Evolutionary conservation across 2,888 invertebrate species (phyloP), one percentile per base, ranked within the genome.

Genomic region (Mermis nigrescens): DNA sequence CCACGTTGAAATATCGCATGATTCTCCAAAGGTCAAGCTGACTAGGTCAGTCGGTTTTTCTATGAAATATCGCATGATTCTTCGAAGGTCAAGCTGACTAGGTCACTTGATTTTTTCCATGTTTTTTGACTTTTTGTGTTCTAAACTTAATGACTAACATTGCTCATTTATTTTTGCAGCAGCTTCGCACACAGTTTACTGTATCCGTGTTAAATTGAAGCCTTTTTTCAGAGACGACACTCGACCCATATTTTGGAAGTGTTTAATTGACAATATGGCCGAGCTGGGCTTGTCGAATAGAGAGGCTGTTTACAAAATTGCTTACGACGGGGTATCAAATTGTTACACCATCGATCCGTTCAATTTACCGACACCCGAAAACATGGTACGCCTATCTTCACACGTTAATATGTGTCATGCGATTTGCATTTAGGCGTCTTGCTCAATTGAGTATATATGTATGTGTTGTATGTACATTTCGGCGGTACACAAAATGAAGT

Each of bases 231-330:
- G 48, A 4, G 48, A 48, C 24, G 48, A 48, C 48, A 48, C 12
- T 48, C 48, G 48, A 48, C 48, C 48, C 19, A 48, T 48, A 48
- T 48, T 48, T n/a, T 48, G 48, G 48, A 12, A 48, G 24, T 48
- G 48, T 48, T 48, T 48, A 24, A n/a, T 48, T 12, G 24, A 48
- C 12, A 48, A 48, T 24, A 48, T n/a, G 12, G 24, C 12, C 24
- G 48, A 48, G 4, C 24, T 48, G 48, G 48, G 24, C 12, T 7
- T 48, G 4, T 7, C 38, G 12, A 24, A 24, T n/a, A 12, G 19
- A 12, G 48, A 48, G 4, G 48, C 12, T 48, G 7, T 48, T 7
- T 48, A 48, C 48, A 48, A 48, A 48, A 24, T 48, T 12, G 48
- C 48, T 4, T 48, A n/a, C 48, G 48, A 48, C 48, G 48, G 48